Percentiles rank a stretch among this genome's conserved stretches.
These are phyloP conservation scores for Archivesica marissinica DNA, from an alignment of 1,140 invertebrate species.

Conservation along the genomic window DNA sequence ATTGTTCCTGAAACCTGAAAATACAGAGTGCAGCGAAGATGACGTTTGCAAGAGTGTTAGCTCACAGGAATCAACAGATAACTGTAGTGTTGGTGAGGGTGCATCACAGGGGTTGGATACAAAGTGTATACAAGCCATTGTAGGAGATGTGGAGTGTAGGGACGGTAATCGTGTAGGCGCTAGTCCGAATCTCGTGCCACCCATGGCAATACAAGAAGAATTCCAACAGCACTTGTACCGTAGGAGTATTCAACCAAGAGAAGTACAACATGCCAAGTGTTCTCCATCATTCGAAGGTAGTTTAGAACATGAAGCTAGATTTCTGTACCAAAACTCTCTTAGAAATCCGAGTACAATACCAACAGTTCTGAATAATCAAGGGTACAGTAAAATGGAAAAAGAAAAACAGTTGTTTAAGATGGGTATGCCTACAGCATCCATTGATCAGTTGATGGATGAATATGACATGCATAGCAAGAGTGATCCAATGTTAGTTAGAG, in stretches of 20 bases:
- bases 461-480: neutral
- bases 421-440: neutral
- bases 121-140: neutral
- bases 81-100: neutral
- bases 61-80: conserved; percentile 19
- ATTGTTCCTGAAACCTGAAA: conserved; percentile 61
- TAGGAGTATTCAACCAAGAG: conserved; percentile 43
- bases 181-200: neutral
- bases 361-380: neutral
- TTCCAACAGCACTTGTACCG: conserved; percentile 33
- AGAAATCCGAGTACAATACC: conserved; percentile 33
- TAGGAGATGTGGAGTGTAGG: neutral
- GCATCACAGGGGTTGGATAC: neutral
- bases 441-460: conserved; percentile 1
- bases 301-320: conserved; percentile 42
- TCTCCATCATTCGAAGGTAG: neutral
- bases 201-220: conserved; percentile 46
- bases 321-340: conserved; percentile 37
- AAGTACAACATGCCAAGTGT: neutral
- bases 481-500: conserved; percentile 22
- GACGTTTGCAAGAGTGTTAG: neutral
- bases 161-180: conserved; percentile 16
- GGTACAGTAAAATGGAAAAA: neutral
- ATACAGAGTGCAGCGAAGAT: neutral
- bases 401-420: conserved; percentile 18